phyloP scores from a whole-genome alignment of 2,113 vertebrate species.

The Athene cunicularia region DNA sequence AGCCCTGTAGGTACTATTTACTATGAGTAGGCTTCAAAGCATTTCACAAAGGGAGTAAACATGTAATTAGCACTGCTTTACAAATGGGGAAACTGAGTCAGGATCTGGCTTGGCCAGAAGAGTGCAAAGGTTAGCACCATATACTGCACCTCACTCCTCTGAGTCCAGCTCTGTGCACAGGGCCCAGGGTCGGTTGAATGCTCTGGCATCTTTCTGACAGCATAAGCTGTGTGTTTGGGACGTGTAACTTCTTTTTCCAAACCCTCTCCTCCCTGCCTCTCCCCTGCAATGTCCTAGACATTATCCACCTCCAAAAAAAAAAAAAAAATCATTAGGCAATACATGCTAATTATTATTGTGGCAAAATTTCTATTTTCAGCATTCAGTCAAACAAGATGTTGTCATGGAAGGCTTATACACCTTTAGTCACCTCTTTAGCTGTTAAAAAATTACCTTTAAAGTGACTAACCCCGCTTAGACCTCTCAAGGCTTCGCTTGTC shows the following conservation, averaged over 20 bases:
- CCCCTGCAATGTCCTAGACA: background rate
- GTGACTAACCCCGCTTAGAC: background rate
- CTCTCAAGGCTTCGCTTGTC: background rate
- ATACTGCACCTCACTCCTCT: background rate
- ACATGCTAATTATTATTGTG: background rate
- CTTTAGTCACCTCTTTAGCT: background rate
- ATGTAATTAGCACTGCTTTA: constrained; percentile 1
- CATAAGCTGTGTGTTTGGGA: background rate
- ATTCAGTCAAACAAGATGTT: background rate
- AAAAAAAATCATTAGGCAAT: background rate
- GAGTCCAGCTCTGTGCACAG: background rate
- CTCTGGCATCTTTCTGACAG: background rate
- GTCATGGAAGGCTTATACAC: background rate
- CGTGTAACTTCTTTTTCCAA: background rate
- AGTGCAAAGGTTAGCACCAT: background rate
- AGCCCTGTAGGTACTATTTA: background rate
- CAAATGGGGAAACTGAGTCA: constrained; percentile 15
- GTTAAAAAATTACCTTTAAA: background rate
- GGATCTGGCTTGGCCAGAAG: background rate
- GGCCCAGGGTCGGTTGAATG: background rate
- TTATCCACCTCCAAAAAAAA: background rate
- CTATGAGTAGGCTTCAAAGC: background rate
- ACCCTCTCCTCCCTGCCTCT: background rate
- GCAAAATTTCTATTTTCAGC: background rate
- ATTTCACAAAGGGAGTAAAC: constrained; percentile 5